Conservation (phyloP, 2,113 vertebrate species). For the Lynx canadensis region DNA sequence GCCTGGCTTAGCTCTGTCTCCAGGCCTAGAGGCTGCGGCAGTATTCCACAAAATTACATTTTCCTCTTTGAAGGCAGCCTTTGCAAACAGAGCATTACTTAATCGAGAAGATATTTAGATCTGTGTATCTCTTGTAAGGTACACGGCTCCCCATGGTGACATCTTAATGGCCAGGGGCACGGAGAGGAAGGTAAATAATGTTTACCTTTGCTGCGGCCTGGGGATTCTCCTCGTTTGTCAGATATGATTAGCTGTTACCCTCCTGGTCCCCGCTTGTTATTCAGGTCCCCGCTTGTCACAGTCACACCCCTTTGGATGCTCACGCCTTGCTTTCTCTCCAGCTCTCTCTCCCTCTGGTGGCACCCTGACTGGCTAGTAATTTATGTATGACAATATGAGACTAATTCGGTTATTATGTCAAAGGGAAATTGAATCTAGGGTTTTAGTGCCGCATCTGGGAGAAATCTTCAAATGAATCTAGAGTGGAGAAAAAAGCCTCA, state of each 20-base stretch:
- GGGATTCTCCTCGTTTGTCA: slow-evolving; percentile 82
- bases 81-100: slow-evolving; percentile 62
- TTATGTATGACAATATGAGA: slow-evolving; percentile 86
- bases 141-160: slow-evolving; percentile 46
- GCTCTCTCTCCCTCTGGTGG: slow-evolving; percentile 73
- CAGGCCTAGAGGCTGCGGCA: not conserved
- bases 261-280: slow-evolving; percentile 78
- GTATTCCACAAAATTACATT: not conserved
- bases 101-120: slow-evolving; percentile 77
- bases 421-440: slow-evolving; percentile 87
- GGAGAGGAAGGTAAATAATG: slow-evolving; percentile 75
- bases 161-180: slow-evolving; percentile 73
- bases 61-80: slow-evolving; percentile 37
- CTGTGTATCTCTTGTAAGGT: slow-evolving; percentile 65
- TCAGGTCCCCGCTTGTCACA: slow-evolving; percentile 75
- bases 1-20: not conserved
- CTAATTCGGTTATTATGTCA: slow-evolving; percentile 87
- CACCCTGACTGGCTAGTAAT: slow-evolving; percentile 81
- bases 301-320: slow-evolving; percentile 75
- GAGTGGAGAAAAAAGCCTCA: slow-evolving; percentile 73
- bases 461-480: slow-evolving; percentile 84
- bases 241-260: slow-evolving; percentile 79
- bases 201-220: slow-evolving; percentile 58
- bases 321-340: slow-evolving; percentile 44
- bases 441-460: slow-evolving; percentile 83